Evolutionary conservation across 2,113 vertebrate genomes (phyloP).

Genomic region (Pachyramphus minor): DNA sequence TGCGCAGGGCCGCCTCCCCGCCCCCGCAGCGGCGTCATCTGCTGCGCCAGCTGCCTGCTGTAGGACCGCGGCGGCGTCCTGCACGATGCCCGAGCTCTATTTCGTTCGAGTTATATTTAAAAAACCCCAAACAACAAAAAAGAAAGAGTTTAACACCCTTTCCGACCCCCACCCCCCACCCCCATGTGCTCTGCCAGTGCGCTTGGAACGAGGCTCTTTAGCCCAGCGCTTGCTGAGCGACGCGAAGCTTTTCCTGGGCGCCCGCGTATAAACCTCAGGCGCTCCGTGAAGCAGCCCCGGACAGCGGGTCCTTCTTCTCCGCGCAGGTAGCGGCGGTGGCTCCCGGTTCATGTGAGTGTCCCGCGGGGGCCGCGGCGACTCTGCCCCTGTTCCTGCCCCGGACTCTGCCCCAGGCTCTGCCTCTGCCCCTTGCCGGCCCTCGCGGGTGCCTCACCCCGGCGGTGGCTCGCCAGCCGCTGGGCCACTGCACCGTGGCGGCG

Average conservation of each 20-base stretch:
- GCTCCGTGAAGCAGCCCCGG: fast-evolving
- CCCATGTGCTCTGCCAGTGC: fast-evolving
- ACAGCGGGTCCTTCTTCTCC: neutral
- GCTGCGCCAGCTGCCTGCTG: neutral
- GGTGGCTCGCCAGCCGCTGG: neutral
- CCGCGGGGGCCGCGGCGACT: neutral
- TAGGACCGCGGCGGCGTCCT: fast-evolving
- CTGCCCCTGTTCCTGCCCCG: too few relatives aligned
- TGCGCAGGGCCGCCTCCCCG: neutral
- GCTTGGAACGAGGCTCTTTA: fast-evolving
- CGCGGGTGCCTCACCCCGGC: too few relatives aligned
- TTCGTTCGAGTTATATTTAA: too few relatives aligned
- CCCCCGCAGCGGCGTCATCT: neutral
- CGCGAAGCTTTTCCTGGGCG: fast-evolving
- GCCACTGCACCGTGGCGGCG: fast-evolving
- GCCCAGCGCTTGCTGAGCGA: fast-evolving
- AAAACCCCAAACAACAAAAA: neutral
- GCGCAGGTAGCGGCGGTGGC: neutral
- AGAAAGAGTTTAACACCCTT: fast-evolving
- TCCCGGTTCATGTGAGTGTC: constrained; percentile 44
- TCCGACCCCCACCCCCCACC: too few relatives aligned
- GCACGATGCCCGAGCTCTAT: neutral
- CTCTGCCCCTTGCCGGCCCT: too few relatives aligned
- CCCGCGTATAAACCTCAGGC: neutral
- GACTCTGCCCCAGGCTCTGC: too few relatives aligned